A percentile compares a stretch with the other conserved stretches of the same genome.
phyloP scores from a whole-genome alignment of 92 coral and sea anemone genomes.

The Siderastrea siderea region DNA sequence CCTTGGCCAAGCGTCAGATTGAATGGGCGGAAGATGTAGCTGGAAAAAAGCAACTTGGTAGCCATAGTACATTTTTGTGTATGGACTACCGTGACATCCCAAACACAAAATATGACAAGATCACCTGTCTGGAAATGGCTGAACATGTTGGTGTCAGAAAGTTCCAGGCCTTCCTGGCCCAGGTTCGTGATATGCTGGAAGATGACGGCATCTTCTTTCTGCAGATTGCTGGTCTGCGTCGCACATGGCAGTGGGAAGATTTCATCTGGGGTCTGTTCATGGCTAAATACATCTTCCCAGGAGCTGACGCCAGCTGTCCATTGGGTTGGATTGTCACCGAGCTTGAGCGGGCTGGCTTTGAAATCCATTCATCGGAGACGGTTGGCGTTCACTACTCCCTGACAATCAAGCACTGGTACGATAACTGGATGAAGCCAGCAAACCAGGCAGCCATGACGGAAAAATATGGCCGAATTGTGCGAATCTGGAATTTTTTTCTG shows the following conservation, averaged over 20 bases:
- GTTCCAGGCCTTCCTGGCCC: conserved; percentile 92
- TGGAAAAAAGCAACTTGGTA: conserved; percentile 61
- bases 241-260: conserved; percentile 99
- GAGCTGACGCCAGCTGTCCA: conserved; percentile 99
- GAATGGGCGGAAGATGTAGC: conserved; percentile 89
- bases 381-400: conserved; percentile 97
- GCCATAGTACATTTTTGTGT: conserved; percentile 84
- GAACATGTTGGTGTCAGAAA: conserved; percentile 98
- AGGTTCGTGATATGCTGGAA: conserved; percentile 95
- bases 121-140: conserved; percentile 99
- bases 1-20: conserved; percentile 88
- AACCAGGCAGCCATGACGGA: conserved; percentile 77
- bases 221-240: conserved; percentile 99
- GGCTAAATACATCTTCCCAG: conserved; percentile 99
- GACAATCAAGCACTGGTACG: conserved; percentile 95
- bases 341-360: conserved; percentile 97
- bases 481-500: conserved; percentile 97
- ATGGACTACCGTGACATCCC: conserved; percentile 97
- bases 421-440: conserved; percentile 95
- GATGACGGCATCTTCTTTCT: conserved; percentile 98
- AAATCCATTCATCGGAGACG: conserved; percentile 89
- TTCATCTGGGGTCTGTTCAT: conserved; percentile 98
- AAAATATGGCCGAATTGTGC: conserved; percentile 89
- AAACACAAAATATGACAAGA: conserved; percentile 79
- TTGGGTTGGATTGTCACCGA: conserved; percentile 90